Evolutionary conservation across 1,140 invertebrate species (phyloP).

Genomic region (Trichonephila inaurata): DNA sequence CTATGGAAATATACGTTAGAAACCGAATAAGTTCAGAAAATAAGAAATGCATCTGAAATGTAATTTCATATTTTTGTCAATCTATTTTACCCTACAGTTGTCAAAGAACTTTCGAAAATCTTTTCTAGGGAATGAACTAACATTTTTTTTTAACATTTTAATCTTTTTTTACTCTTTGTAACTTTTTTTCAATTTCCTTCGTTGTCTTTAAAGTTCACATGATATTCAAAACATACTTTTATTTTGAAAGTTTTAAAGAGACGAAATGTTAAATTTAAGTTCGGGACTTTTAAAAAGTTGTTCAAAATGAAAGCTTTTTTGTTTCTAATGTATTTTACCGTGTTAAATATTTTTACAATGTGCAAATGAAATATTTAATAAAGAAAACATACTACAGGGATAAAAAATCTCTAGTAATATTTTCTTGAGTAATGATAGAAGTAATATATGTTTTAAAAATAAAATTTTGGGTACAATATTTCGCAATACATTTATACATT

Average conservation of each 20-base stretch:
- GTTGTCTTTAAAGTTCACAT: background rate
- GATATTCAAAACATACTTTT: background rate
- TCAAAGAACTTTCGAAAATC: background rate
- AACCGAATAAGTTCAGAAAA: slow-evolving; percentile 14
- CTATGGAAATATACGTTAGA: slow-evolving; percentile 7
- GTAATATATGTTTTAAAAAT: no score
- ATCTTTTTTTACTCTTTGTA: background rate
- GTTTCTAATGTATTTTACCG: no score
- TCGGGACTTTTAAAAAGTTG: no score
- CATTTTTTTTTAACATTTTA: background rate
- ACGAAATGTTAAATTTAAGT: no score
- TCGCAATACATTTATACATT: no score
- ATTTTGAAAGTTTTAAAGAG: background rate
- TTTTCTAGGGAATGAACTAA: background rate
- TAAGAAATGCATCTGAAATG: slow-evolving; percentile 5
- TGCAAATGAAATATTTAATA: no score
- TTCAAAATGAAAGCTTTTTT: no score
- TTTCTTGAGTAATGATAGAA: no score
- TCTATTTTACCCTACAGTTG: background rate
- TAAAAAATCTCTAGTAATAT: no score
- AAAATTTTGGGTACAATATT: no score
- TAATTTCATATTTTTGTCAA: slow-evolving; percentile 10
- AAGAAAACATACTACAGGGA: no score
- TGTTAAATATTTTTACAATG: no score
- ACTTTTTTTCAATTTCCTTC: background rate